Conservation (phyloP, 1,140 invertebrate genomes). For the Drosophila ananassae region DNA sequence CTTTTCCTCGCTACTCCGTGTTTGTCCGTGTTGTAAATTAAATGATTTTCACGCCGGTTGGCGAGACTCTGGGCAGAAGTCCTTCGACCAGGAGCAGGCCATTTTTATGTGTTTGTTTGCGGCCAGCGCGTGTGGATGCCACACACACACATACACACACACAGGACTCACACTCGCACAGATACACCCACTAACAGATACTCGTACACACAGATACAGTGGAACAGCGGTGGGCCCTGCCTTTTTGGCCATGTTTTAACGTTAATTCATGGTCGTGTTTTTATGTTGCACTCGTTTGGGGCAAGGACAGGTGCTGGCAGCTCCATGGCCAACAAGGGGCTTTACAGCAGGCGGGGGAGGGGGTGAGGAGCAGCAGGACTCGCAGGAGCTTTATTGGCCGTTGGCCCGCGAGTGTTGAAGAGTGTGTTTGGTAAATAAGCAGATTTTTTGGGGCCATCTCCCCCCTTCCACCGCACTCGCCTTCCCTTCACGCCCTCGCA, state of each 20-base stretch:
- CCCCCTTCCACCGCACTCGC: neutral
- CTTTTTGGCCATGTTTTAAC: constrained; percentile 83
- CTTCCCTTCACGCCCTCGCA: neutral
- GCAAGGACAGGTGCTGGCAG: constrained; percentile 40
- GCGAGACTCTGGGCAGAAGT: constrained; percentile 17
- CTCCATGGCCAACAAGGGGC: too few relatives aligned
- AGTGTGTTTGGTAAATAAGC: constrained; percentile 77
- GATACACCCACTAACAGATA: constrained; percentile 1
- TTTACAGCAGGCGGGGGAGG: neutral
- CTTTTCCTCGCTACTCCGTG: constrained; percentile 6
- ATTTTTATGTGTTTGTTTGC: constrained; percentile 81
- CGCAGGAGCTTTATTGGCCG: constrained; percentile 68
- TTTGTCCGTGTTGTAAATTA: constrained; percentile 77
- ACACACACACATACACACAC: neutral
- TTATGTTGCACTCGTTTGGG: constrained; percentile 73
- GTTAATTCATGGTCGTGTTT: constrained; percentile 83
- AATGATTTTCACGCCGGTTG: constrained; percentile 77
- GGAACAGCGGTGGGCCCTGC: constrained; percentile 7
- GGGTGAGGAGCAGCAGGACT: constrained; percentile 3
- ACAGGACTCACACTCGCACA: neutral
- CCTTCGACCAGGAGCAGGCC: constrained; percentile 47
- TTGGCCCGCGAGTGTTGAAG: constrained; percentile 46
- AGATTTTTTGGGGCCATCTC: constrained; percentile 41
- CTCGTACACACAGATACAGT: neutral
- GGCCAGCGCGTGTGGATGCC: constrained; percentile 39